phyloP scores from a whole-genome alignment of 2,888 invertebrate genomes.

The Cremastinae sp. region DNA sequence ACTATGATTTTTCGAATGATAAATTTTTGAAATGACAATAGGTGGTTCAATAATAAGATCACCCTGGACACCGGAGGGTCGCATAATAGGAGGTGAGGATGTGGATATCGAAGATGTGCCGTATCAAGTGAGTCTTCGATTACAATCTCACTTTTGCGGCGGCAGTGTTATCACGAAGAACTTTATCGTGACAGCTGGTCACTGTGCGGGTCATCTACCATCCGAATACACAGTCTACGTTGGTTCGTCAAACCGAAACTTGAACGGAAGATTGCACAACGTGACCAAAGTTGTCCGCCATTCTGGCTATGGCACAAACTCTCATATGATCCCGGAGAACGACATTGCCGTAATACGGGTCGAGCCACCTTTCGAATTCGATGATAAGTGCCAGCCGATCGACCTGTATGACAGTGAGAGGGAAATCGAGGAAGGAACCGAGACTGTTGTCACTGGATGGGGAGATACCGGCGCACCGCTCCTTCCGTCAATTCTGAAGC shows the following conservation, averaged over 20 bases:
- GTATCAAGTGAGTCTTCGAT: conserved; percentile 64
- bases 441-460: conserved; percentile 69
- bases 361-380: conserved; percentile 76
- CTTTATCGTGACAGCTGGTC: conserved; percentile 81
- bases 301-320: conserved; percentile 76
- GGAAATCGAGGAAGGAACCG: conserved; percentile 56
- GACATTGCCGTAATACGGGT: conserved; percentile 48
- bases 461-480: conserved; percentile 46
- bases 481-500: conserved; percentile 75
- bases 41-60: not conserved
- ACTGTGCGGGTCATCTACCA: conserved; percentile 66
- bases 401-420: conserved; percentile 76
- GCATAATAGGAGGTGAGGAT: conserved; percentile 81
- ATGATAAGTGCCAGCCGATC: conserved; percentile 80
- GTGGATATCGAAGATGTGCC: conserved; percentile 72
- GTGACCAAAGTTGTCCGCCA: conserved; percentile 80
- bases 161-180: conserved; percentile 81
- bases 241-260: conserved; percentile 81
- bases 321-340: conserved; percentile 58
- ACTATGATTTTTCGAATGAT: no score
- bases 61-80: not conserved
- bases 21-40: no score
- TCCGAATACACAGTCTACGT: conserved; percentile 78
- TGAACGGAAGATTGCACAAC: conserved; percentile 80
- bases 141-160: conserved; percentile 80